A percentile compares a stretch with the other conserved stretches of the same genome.
Conservation (phyloP, 2,888 invertebrate species). For the Halocaridina rubra region DNA sequence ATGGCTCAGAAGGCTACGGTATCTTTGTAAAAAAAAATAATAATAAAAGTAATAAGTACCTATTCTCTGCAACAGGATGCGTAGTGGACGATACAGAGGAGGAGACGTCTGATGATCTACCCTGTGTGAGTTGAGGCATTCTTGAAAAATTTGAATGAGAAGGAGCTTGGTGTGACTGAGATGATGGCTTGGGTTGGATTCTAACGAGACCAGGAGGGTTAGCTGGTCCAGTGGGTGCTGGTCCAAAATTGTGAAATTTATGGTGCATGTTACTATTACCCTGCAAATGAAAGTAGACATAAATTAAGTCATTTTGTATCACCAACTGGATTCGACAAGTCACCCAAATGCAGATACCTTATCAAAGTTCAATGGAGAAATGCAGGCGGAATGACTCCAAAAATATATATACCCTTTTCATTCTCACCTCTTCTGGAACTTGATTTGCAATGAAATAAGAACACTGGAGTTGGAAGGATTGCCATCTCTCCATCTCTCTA, state of each 20-base stretch:
- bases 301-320: too few species aligned
- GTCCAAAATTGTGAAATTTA: constrained; percentile 60
- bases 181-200: constrained; percentile 59
- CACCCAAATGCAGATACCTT: too few species aligned
- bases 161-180: constrained; percentile 30
- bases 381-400: too few species aligned
- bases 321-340: too few species aligned
- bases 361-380: too few species aligned
- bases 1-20: too few species aligned
- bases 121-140: constrained; percentile 58
- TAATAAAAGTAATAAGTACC: constrained; percentile 16
- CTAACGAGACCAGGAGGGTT: constrained; percentile 63
- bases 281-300: not conserved
- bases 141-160: constrained; percentile 44
- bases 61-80: constrained; percentile 60
- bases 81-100: constrained; percentile 62
- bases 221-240: constrained; percentile 50
- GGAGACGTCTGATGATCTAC: constrained; percentile 48
- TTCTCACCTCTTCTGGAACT: too few species aligned
- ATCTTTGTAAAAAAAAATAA: not conserved
- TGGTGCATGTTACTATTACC: constrained; percentile 46
- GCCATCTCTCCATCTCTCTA: too few species aligned
- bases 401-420: too few species aligned
- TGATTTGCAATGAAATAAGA: too few species aligned
- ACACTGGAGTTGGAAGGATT: too few species aligned